These are phyloP conservation scores for Apostichopus japonicus DNA, from an alignment of 35 echinoderm and acorn worm genomes.

Conservation along the genomic window DNA sequence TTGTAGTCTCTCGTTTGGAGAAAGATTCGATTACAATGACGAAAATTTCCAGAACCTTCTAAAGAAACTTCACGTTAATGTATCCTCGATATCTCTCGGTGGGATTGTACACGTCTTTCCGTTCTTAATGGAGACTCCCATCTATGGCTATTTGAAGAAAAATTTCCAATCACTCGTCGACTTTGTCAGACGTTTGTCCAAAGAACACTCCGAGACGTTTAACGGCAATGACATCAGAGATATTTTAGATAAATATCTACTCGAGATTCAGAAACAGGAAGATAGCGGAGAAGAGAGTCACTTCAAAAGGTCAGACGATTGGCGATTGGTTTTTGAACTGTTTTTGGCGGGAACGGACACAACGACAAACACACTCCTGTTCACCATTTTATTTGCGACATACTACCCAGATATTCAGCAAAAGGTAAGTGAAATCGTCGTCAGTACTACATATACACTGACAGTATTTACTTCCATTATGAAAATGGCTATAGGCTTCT, in stretches of 20 bases:
- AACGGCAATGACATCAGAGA: slow-evolving; percentile 42
- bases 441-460: neutral
- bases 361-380: slow-evolving; percentile 67
- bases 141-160: slow-evolving; percentile 12
- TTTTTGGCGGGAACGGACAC: slow-evolving; percentile 79
- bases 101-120: slow-evolving; percentile 42
- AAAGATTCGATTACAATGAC: slow-evolving; percentile 79
- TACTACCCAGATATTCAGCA: slow-evolving; percentile 64
- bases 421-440: slow-evolving; percentile 42
- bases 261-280: slow-evolving; percentile 32
- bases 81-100: slow-evolving; percentile 18
- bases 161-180: neutral
- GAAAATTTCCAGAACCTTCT: slow-evolving; percentile 52
- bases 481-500: neutral
- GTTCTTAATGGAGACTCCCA: slow-evolving; percentile 16
- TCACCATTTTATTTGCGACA: slow-evolving; percentile 24
- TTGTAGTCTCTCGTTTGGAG: slow-evolving; percentile 67
- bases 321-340: slow-evolving; percentile 45
- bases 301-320: neutral
- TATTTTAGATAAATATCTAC: slow-evolving; percentile 37
- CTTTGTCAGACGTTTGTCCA: slow-evolving; percentile 27
- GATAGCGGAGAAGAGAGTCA: neutral
- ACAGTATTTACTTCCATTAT: neutral
- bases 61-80: neutral
- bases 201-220: slow-evolving; percentile 48